Evolutionary conservation across 1,140 invertebrate genomes (phyloP).

Genomic region (Calliopsis andreniformis): DNA sequence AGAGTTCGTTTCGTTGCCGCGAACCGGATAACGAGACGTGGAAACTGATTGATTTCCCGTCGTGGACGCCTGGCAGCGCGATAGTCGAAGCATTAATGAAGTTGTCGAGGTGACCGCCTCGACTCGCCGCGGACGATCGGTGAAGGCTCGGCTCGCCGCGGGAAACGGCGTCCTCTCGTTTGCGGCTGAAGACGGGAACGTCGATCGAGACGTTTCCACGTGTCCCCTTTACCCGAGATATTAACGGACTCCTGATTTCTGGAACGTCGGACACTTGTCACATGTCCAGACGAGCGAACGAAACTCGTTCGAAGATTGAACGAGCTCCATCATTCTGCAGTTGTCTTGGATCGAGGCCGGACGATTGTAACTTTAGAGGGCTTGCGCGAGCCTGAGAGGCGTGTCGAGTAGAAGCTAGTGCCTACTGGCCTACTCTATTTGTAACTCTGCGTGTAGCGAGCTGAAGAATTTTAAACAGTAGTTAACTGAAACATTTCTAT

Average conservation of each 20-base stretch:
- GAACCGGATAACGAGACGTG: constrained; percentile 54
- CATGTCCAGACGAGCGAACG: neutral
- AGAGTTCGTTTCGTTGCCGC: constrained; percentile 44
- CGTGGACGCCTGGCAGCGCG: constrained; percentile 51
- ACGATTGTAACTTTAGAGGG: too few species aligned
- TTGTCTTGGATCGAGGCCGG: too few species aligned
- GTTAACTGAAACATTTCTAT: too few species aligned
- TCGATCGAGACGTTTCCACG: constrained; percentile 6
- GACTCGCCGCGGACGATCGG: constrained; percentile 9
- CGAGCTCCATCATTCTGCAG: too few species aligned
- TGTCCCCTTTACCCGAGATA: constrained; percentile 6
- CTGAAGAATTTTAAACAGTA: too few species aligned
- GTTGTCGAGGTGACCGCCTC: constrained; percentile 45
- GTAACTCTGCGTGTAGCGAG: too few species aligned
- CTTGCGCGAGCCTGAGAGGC: too few species aligned
- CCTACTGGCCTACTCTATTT: too few species aligned
- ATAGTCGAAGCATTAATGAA: constrained; percentile 54
- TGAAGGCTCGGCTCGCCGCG: constrained; percentile 24
- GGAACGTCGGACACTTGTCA: neutral
- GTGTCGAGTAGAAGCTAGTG: too few species aligned
- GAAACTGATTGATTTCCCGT: constrained; percentile 54
- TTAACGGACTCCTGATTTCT: constrained; percentile 9
- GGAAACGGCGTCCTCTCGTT: constrained; percentile 33
- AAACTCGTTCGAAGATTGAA: too few species aligned
- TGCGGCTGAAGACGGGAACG: constrained; percentile 2